Base-by-base conservation (phyloP, 2,113 vertebrate genomes). In the Rhea americana region DNA sequence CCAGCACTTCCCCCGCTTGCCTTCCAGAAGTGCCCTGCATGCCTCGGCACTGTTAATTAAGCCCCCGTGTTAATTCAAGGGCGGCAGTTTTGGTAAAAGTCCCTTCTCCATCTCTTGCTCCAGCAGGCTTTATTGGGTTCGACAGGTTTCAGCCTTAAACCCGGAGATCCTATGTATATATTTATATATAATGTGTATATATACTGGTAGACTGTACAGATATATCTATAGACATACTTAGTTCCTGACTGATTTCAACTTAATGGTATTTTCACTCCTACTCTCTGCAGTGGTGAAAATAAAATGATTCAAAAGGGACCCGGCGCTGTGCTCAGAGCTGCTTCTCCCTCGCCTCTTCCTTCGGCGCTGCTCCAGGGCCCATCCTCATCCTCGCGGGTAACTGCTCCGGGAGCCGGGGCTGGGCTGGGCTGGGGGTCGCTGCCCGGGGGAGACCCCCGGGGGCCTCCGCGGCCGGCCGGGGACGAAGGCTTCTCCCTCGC, bases 131-230 rank as follows among this genome's bases (percentile, higher is more conserved):
- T 76, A 24, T 67, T 86, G 86, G 74, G 91, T 68, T 83, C 9
- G 21, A 73, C 63, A 80, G 87, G 82, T 92, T 91, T 45, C n/a
- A 91, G 16, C 95, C 84, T 93, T 70, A 70, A 93, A 83, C 84
- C 94, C 85, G 63, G 87, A 87, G 62, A 48, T 71, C 86, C 77
- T 80, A 73, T 70, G 96, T 91, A 80, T 82, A 50, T 95, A 96
- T 96, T 95, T 96, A 95, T 96, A 91, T 96, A 87, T 94, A 74
- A 63, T 85, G 82, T 95, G 95, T 96, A 95, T 82, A 95, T 95
- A 95, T 90, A 92, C 93, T 80, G 89, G 93, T 96, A 94, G 94
- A 91, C 77, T 96, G 96, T 96, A 96, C 96, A 91, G 94, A 94
- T 85, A 80, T 67, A 94, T 39, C 91, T 62, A 89, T 75, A 92